phyloP scores from a whole-genome alignment of 2,888 invertebrate genomes.

The Cephus pygmeus region DNA sequence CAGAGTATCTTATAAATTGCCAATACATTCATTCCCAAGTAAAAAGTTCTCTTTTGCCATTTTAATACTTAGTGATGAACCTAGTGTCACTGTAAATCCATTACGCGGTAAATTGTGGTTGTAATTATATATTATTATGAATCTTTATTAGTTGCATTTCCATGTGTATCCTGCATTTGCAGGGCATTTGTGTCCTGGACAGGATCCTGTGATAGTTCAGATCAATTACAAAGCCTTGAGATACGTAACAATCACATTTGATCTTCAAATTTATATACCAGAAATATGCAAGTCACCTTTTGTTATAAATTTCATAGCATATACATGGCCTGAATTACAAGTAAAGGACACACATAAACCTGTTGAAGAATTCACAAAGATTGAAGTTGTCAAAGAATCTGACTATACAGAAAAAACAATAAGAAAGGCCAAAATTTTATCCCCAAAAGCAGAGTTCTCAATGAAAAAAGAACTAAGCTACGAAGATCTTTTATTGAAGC shows the following conservation, averaged over 20 bases:
- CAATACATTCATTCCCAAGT: not conserved
- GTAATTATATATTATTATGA: not conserved
- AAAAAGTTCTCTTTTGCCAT: not conserved
- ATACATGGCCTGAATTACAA: not conserved
- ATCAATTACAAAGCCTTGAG: not conserved
- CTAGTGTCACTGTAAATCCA: not conserved
- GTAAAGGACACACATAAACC: not conserved
- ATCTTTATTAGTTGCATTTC: not conserved
- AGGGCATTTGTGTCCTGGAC: not conserved
- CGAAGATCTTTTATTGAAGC: not conserved
- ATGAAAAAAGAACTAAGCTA: not conserved
- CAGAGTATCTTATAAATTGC: not conserved
- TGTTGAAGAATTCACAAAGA: not conserved
- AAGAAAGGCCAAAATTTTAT: not conserved
- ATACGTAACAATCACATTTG: not conserved
- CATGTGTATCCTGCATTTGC: not conserved
- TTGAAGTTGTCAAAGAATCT: not conserved
- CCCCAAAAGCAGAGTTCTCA: not conserved
- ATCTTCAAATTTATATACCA: not conserved
- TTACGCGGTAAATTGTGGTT: not conserved
- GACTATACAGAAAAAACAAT: not conserved
- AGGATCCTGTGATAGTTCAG: not conserved
- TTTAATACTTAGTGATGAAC: not conserved
- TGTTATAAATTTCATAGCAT: not conserved
- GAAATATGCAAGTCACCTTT: not conserved